Evolutionary conservation across 2,113 vertebrate genomes (phyloP).

Genomic region (Turdus rufiventris): DNA sequence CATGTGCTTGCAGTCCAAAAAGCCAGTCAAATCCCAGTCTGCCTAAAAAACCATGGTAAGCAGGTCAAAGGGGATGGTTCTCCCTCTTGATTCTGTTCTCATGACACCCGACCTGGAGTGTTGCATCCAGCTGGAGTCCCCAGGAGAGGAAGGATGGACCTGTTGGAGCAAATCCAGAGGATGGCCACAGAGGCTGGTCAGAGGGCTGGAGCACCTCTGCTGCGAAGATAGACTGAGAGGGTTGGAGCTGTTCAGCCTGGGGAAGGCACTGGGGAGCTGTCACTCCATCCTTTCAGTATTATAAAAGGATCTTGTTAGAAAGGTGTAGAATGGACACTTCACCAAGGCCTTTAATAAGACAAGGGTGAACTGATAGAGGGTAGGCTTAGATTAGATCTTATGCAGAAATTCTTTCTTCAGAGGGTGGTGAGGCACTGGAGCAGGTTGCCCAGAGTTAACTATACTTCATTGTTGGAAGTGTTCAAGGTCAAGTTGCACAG

Average conservation of each 20-base stretch:
- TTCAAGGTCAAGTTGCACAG: neutral
- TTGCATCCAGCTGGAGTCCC: accelerated
- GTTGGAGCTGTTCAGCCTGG: neutral
- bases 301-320: neutral
- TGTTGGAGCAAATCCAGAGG: neutral
- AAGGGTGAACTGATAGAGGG: neutral
- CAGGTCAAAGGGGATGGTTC: neutral
- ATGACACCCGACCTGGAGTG: accelerated
- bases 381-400: neutral
- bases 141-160: neutral
- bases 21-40: neutral
- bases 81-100: accelerated
- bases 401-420: neutral
- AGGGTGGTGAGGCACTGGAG: neutral
- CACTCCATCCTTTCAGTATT: accelerated
- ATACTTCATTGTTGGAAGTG: neutral
- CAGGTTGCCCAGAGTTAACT: neutral
- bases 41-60: neutral
- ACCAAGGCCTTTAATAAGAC: neutral
- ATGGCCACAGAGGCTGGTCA: neutral
- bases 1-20: neutral
- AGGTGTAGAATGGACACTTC: neutral
- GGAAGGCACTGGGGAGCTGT: neutral
- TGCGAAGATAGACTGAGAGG: neutral
- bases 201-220: neutral